Evolutionary conservation across 2,113 vertebrate genomes (phyloP).

Genomic region (Prionailurus viverrinus): DNA sequence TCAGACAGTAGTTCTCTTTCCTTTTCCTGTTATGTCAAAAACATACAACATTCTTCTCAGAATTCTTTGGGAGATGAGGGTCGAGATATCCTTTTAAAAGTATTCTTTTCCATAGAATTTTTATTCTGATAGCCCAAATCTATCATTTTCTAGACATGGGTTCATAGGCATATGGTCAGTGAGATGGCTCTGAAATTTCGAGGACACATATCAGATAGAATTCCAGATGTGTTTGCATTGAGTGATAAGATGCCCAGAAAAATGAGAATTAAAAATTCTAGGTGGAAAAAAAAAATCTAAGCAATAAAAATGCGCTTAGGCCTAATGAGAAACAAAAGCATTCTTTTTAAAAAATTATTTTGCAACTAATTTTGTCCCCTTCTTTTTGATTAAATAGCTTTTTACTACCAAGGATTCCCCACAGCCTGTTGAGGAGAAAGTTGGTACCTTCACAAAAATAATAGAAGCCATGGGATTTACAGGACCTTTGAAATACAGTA

Average conservation of each 20-base stretch:
- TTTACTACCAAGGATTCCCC: conserved; percentile 89
- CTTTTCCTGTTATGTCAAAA: conserved; percentile 47
- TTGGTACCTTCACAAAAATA: conserved; percentile 94
- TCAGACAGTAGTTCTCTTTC: conserved; percentile 55
- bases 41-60: conserved; percentile 35
- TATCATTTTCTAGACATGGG: background rate
- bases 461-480: conserved; percentile 99
- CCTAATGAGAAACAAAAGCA: conserved; percentile 45
- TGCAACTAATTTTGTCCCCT: conserved; percentile 60
- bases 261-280: conserved; percentile 53
- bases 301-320: conserved; percentile 9
- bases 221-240: conserved; percentile 8
- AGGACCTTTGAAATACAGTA: conserved; percentile 97
- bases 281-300: background rate
- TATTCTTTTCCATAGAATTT: conserved; percentile 14
- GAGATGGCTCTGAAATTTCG: conserved; percentile 49
- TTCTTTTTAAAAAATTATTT: conserved; percentile 37
- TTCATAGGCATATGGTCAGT: background rate
- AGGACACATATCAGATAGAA: background rate
- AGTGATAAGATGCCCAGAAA: conserved; percentile 41
- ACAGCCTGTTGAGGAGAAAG: conserved; percentile 93
- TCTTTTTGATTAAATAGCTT: conserved; percentile 85
- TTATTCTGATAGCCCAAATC: background rate
- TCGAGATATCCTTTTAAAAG: conserved; percentile 31
- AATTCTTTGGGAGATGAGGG: conserved; percentile 27